Conservation (phyloP, 2,888 invertebrate genomes). For the Leptinotarsa tumamoca region DNA sequence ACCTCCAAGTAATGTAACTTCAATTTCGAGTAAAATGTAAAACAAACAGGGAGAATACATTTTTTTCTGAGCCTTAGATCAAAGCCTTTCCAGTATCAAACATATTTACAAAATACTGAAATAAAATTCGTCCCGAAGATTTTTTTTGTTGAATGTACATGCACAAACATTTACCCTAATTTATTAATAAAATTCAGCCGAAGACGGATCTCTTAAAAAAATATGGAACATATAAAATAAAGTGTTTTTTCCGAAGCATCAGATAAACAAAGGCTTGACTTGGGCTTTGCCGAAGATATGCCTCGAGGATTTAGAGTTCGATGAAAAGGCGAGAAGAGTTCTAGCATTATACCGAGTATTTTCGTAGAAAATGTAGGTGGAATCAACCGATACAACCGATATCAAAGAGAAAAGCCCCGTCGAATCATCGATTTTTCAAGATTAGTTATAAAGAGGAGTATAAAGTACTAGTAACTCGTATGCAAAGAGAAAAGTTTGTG, state of each 20-base stretch:
- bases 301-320: slow-evolving; percentile 36
- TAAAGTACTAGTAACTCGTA: background rate
- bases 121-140: slow-evolving; percentile 19
- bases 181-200: slow-evolving; percentile 34
- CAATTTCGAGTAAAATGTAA: background rate
- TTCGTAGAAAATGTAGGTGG: slow-evolving; percentile 33
- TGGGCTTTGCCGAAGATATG: slow-evolving; percentile 30
- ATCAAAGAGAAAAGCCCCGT: background rate
- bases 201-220: slow-evolving; percentile 33
- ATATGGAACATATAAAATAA: slow-evolving; percentile 41
- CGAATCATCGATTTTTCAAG: slow-evolving; percentile 11
- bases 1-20: background rate
- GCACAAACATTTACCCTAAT: slow-evolving; percentile 7
- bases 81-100: slow-evolving; percentile 8
- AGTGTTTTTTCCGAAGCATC: slow-evolving; percentile 38
- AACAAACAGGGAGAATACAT: background rate
- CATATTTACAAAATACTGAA: background rate
- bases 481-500: too few relatives aligned
- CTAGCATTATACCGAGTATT: slow-evolving; percentile 30
- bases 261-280: slow-evolving; percentile 43
- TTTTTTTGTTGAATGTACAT: background rate
- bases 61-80: background rate
- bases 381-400: slow-evolving; percentile 14
- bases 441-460: background rate
- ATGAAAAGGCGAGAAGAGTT: slow-evolving; percentile 39